Evolutionary conservation across 2,888 invertebrate species (phyloP).

Genomic region (Brachynemurus nebulosus): DNA sequence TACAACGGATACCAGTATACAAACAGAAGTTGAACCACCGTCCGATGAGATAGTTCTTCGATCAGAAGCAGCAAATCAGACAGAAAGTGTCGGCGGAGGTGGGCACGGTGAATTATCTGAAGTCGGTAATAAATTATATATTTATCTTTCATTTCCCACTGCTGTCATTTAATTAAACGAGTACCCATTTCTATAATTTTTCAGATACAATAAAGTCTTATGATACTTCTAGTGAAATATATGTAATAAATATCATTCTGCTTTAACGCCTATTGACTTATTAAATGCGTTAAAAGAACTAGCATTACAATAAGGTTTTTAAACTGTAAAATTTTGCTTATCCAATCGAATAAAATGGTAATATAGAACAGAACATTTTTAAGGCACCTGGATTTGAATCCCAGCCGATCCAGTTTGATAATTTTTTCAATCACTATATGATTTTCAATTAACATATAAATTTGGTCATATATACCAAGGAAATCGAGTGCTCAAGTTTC

Average conservation of each 20-base stretch:
- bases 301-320: constrained; percentile 2
- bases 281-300: constrained; percentile 4
- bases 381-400: no score
- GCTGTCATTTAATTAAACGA: no score
- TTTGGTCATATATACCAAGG: no score
- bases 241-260: background rate
- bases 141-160: no score
- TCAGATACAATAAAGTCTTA: background rate
- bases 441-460: no score
- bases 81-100: background rate
- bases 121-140: background rate
- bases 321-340: no score
- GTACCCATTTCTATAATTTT: no score
- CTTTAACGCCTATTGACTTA: background rate
- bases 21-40: background rate
- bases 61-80: background rate
- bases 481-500: no score
- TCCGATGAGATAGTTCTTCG: background rate
- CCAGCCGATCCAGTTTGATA: no score
- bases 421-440: no score
- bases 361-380: no score
- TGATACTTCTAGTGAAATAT: constrained; percentile 1
- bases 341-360: no score
- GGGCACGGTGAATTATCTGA: background rate
- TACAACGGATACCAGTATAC: background rate